These are phyloP conservation scores for Microdon myrmicae DNA, from an alignment of 2,888 invertebrate species.

Conservation along the genomic window DNA sequence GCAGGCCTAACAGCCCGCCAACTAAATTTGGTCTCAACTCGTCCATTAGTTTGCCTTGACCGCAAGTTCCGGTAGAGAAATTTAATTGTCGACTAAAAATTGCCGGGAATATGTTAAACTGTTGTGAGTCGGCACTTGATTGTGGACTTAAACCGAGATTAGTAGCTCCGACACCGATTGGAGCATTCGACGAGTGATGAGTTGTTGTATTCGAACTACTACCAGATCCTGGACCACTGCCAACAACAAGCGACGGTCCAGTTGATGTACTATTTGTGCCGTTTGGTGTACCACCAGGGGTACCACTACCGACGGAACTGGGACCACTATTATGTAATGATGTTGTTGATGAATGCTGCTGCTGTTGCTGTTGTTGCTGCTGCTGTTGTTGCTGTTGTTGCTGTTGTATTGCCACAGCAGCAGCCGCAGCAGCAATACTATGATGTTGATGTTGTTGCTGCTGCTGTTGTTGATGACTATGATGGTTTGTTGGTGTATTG, in stretches of 20 bases:
- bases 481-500: conserved; percentile 51
- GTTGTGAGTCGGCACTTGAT: conserved; percentile 71
- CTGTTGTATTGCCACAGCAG: conserved; percentile 57
- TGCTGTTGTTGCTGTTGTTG: conserved; percentile 68
- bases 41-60: conserved; percentile 86
- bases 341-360: conserved; percentile 32
- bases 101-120: conserved; percentile 91
- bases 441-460: conserved; percentile 56
- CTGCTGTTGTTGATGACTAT: conserved; percentile 47
- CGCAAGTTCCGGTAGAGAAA: conserved; percentile 76
- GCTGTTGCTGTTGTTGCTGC: conserved; percentile 67
- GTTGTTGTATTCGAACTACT: conserved; percentile 54
- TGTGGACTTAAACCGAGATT: conserved; percentile 66
- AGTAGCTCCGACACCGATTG: conserved; percentile 57
- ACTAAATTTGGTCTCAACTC: conserved; percentile 85
- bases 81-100: conserved; percentile 90
- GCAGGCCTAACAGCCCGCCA: conserved; percentile 81
- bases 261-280: conserved; percentile 36
- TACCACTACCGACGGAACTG: conserved; percentile 47
- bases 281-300: conserved; percentile 51
- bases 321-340: conserved; percentile 30
- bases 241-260: conserved; percentile 58
- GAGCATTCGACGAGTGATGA: conserved; percentile 55
- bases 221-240: conserved; percentile 63
- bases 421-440: conserved; percentile 47